phyloP scores from a whole-genome alignment of 2,888 invertebrate genomes.

The Pyrochroa serraticornis region DNA sequence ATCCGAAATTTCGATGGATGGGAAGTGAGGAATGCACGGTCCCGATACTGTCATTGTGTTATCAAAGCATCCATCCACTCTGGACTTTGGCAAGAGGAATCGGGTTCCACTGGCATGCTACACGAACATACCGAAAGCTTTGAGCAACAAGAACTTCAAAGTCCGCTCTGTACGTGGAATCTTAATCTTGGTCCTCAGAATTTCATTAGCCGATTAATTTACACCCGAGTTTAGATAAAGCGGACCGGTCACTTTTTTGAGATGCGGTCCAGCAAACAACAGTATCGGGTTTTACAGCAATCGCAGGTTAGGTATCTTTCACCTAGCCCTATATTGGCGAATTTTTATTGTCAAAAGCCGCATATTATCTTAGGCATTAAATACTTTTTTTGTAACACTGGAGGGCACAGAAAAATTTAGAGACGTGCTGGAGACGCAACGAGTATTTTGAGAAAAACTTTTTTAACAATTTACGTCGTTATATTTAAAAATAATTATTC shows the following conservation, averaged over 20 bases:
- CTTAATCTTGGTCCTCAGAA: slow-evolving; percentile 47
- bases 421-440: too few species aligned
- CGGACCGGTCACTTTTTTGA: slow-evolving; percentile 10
- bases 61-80: slow-evolving; percentile 34
- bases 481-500: too few species aligned
- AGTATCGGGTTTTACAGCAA: too few species aligned
- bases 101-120: slow-evolving; percentile 33
- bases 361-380: too few species aligned
- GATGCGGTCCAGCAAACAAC: too few species aligned
- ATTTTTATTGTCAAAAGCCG: too few species aligned
- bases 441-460: too few species aligned
- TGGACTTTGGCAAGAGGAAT: slow-evolving; percentile 21
- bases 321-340: too few species aligned
- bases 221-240: slow-evolving; percentile 31
- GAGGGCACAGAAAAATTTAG: too few species aligned
- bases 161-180: slow-evolving; percentile 45
- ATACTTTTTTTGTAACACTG: too few species aligned
- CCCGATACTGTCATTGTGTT: slow-evolving; percentile 39
- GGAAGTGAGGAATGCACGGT: slow-evolving; percentile 31
- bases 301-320: too few species aligned
- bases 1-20: slow-evolving; percentile 28
- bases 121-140: slow-evolving; percentile 41
- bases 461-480: too few species aligned
- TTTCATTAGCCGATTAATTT: slow-evolving; percentile 49
- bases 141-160: slow-evolving; percentile 46